A percentile compares a stretch with the other conserved stretches of the same genome.
Evolutionary conservation across 2,797 vertebrate genomes (phyloP).

Genomic region (Spinus pinus): DNA sequence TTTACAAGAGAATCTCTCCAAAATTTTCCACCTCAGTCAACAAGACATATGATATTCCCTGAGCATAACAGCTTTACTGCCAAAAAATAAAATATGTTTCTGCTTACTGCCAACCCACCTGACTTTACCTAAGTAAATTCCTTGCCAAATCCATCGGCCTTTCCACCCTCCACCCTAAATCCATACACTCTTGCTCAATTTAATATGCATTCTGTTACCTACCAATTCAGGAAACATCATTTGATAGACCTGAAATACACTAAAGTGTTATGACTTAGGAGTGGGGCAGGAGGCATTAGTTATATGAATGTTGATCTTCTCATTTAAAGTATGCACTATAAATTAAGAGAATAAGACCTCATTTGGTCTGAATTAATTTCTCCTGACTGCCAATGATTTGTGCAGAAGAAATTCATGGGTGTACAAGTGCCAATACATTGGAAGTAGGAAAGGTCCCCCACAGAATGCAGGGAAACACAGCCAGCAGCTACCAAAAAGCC

Average conservation of each 20-base stretch:
- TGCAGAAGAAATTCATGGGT: background rate
- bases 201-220: background rate
- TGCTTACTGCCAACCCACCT: slow-evolving; percentile 26
- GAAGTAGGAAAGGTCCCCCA: background rate
- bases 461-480: background rate
- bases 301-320: background rate
- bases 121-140: slow-evolving; percentile 17
- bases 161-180: slow-evolving; percentile 3
- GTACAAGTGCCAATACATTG: background rate
- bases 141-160: slow-evolving; percentile 21
- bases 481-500: background rate
- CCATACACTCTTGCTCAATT: background rate
- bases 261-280: background rate
- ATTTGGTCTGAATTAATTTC: background rate
- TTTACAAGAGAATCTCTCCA: slow-evolving; percentile 23
- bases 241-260: background rate
- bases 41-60: slow-evolving; percentile 44
- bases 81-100: slow-evolving; percentile 55
- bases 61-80: slow-evolving; percentile 16
- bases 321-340: background rate
- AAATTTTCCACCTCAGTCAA: slow-evolving; percentile 56
- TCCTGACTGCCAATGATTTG: background rate
- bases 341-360: background rate
- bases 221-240: background rate
- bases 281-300: background rate